A percentile compares a stretch with the other conserved stretches of the same genome.
phyloP scores from a whole-genome alignment of 2,113 vertebrate species.

The Melospiza georgiana region DNA sequence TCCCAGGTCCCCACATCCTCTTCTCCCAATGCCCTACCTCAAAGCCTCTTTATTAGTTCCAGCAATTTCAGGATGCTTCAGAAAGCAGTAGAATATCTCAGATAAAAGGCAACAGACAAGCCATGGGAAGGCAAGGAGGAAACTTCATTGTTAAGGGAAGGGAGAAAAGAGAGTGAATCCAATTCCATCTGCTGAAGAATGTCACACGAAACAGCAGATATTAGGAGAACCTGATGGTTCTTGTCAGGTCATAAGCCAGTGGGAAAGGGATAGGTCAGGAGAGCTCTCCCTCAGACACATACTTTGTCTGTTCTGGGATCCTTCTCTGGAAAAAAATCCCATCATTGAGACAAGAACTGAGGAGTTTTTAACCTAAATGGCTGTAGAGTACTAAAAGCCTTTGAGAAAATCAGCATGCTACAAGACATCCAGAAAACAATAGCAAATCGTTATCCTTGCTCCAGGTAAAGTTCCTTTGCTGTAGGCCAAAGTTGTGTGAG shows the following conservation, averaged over 20 bases:
- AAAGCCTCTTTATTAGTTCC: background rate
- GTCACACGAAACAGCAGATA: background rate
- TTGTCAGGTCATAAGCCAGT: background rate
- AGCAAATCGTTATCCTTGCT: background rate
- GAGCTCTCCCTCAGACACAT: background rate
- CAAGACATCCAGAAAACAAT: background rate
- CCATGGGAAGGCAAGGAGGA: background rate
- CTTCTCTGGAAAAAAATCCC: background rate
- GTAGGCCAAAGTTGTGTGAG: background rate
- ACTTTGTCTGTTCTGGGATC: accelerated
- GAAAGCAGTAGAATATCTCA: background rate
- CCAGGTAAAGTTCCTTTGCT: background rate
- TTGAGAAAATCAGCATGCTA: background rate
- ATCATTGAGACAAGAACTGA: background rate
- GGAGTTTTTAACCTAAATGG: background rate
- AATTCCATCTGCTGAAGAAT: background rate
- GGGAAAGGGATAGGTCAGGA: background rate
- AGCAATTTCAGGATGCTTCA: background rate
- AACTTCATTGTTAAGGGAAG: background rate
- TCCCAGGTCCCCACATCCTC: background rate
- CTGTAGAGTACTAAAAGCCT: background rate
- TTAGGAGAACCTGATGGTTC: background rate
- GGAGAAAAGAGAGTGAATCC: background rate
- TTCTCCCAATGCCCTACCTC: background rate
- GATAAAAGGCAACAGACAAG: background rate